Conservation (phyloP, 2,888 invertebrate species). For the Lepidochitona cinerea region DNA sequence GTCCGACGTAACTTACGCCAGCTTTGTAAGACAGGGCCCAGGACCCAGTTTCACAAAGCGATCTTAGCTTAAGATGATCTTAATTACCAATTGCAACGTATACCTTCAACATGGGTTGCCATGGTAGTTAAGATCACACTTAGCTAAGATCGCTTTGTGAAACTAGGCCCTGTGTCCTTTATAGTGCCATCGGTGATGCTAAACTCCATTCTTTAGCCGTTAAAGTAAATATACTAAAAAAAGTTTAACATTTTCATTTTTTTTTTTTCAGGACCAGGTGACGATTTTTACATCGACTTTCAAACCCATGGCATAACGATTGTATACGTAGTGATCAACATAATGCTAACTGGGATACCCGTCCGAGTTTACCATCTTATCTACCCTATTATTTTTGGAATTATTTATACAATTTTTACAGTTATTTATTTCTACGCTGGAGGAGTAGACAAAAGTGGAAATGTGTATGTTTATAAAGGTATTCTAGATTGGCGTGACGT, state of each 20-base stretch:
- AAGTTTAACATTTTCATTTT: neutral
- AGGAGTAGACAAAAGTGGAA: conserved; percentile 25
- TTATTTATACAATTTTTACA: conserved; percentile 35
- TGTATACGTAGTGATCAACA: conserved; percentile 47
- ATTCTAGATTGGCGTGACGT: neutral
- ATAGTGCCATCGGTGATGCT: too few relatives aligned
- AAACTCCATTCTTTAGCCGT: too few relatives aligned
- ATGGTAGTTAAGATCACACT: too few relatives aligned
- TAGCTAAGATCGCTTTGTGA: too few relatives aligned
- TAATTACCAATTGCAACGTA: too few relatives aligned
- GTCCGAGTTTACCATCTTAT: conserved; percentile 44
- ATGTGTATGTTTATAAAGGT: neutral
- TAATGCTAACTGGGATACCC: conserved; percentile 42
- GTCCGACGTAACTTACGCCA: too few relatives aligned
- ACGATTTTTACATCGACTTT: conserved; percentile 15
- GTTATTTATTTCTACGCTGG: conserved; percentile 33
- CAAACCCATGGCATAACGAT: conserved; percentile 43
- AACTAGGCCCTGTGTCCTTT: too few relatives aligned
- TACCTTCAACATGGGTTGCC: too few relatives aligned
- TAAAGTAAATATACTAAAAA: too few relatives aligned
- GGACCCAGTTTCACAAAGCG: too few relatives aligned
- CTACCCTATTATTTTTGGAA: conserved; percentile 37
- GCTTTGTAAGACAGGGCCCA: too few relatives aligned
- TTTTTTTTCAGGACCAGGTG: neutral
- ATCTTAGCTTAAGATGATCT: too few relatives aligned